Base-by-base conservation (phyloP, 2,888 invertebrate species). In the Troides helena region DNA sequence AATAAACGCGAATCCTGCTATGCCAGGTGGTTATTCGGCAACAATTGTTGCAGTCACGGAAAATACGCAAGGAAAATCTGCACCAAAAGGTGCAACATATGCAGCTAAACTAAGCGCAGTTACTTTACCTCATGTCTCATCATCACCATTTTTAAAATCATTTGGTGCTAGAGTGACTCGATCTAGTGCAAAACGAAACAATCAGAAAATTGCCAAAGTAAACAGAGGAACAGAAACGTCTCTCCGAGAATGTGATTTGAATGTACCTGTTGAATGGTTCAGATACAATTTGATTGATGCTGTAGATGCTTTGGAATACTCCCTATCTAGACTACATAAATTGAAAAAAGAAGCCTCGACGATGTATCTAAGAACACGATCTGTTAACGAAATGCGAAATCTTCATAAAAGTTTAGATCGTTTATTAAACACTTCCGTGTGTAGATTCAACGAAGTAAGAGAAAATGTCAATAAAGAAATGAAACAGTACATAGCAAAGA, bases 271-370 rank as follows among this genome's bases (percentile, higher is more conserved):
- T 63, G 94, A 94, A 78, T 94, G 94, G 94, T 94, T 92, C 76
- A 89, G 94, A 71, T 94, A 93, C 74, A 94, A 94, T 73, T 85
- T 94, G 46, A 81, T 93, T 64, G 93, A 94, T 75, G 93, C 94
- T 1, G 89, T 93, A 43, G 93, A 94, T 72, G 91, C 94, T 43
- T 87, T 94, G 66, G 93, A 94, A 72, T 94, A 94, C 80, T 89
- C 94, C 8, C 83, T 94, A 30, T 84, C 90, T 23, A 89, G 93
- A 56, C 82, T 94, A 63, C 85, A 91, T 50, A 91, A 91, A 74
- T 79, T 94, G 56, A 94, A 94, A 71, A 92, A 90, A 74, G 92
- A 89, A 73, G 83, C 90, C 1, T 86, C 87, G 8, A 85, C 90
- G 0, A 76, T 89, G 68, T 91, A 90, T 77, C 83, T 93, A 59